Evolutionary conservation across 2,888 invertebrate species (phyloP).

Genomic region (Machimus atricapillus): DNA sequence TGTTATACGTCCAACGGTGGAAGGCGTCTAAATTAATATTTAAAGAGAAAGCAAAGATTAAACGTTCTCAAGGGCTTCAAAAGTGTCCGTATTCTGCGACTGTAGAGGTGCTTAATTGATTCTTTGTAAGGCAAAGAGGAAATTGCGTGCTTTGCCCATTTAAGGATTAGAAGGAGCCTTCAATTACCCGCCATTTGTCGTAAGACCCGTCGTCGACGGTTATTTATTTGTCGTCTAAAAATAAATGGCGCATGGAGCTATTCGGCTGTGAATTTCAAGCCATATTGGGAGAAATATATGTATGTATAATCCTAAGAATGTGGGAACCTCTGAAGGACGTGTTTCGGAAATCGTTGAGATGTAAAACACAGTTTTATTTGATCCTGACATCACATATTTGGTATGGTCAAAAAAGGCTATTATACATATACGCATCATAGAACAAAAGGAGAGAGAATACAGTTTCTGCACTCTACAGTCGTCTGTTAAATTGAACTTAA

Average conservation of each 20-base stretch:
- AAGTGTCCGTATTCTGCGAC: neutral
- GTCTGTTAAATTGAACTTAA: too few relatives aligned
- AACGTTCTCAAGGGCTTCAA: neutral
- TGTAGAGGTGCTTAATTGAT: neutral
- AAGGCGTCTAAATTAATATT: neutral
- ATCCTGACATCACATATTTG: too few relatives aligned
- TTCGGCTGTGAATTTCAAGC: neutral
- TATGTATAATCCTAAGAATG: neutral
- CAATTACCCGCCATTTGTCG: neutral
- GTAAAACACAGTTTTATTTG: too few relatives aligned
- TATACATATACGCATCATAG: too few relatives aligned
- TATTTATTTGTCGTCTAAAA: neutral
- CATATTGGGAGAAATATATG: neutral
- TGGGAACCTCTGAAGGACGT: neutral
- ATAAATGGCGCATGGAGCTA: neutral
- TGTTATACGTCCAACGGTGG: neutral
- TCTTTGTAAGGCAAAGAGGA: neutral
- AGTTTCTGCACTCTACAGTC: too few relatives aligned
- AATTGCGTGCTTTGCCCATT: neutral
- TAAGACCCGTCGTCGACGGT: neutral
- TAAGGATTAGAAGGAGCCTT: neutral
- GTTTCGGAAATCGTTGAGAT: neutral
- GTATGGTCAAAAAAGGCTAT: too few relatives aligned
- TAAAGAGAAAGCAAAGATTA: neutral
- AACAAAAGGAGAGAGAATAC: too few relatives aligned